Evolutionary conservation across 1,140 invertebrate genomes (phyloP).

Genomic region (Ylistrum balloti): DNA sequence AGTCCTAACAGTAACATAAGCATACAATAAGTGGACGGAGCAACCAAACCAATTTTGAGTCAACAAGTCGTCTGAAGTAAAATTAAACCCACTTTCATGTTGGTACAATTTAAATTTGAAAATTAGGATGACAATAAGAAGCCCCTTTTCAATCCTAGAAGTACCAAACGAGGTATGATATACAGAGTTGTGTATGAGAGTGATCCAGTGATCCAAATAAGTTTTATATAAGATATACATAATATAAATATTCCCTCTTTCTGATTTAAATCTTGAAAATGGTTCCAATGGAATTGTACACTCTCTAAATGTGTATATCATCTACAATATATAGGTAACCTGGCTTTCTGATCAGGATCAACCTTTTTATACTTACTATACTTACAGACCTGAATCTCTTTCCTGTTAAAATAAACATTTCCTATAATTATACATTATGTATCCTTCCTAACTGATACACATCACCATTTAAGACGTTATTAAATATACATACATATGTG

Average conservation of each 20-base stretch:
- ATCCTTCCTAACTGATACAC: too few species aligned
- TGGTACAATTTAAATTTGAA: too few species aligned
- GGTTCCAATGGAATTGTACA: not conserved
- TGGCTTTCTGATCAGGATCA: not conserved
- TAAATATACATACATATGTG: not conserved
- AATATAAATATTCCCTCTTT: too few species aligned
- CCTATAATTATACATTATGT: too few species aligned
- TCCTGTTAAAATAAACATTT: too few species aligned
- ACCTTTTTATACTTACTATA: not conserved
- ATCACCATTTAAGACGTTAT: too few species aligned
- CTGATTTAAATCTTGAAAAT: not conserved
- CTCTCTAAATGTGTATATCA: not conserved
- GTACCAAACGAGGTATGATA: too few species aligned
- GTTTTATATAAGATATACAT: too few species aligned
- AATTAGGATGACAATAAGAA: too few species aligned
- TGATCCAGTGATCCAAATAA: too few species aligned
- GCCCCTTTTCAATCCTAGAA: too few species aligned
- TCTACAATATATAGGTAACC: not conserved
- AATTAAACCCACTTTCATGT: not conserved
- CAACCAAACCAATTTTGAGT: conserved; percentile 1
- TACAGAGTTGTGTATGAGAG: too few species aligned
- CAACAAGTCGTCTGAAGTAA: not conserved
- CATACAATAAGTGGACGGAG: not conserved
- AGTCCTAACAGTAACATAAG: not conserved
- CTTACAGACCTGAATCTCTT: not conserved